Percentiles rank a stretch among this genome's conserved stretches.
Conservation (phyloP, 2,113 vertebrate species). For the Aphyosemion australe region DNA sequence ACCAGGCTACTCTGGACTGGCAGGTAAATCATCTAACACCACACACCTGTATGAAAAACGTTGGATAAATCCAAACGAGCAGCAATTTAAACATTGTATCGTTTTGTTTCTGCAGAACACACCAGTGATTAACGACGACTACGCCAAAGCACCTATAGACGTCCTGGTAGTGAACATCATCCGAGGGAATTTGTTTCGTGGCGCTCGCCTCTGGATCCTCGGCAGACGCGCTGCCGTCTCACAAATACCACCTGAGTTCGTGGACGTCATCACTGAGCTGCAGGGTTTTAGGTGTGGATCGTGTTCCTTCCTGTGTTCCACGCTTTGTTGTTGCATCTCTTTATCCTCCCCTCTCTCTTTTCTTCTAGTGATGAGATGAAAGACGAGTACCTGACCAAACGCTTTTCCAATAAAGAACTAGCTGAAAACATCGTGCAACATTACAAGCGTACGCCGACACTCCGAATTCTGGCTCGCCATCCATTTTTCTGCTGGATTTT, state of each 20-base stretch:
- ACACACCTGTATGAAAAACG: not conserved
- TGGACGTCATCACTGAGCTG: constrained; percentile 67
- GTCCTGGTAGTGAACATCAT: constrained; percentile 74
- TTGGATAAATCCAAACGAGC: not conserved
- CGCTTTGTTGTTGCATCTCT: not conserved
- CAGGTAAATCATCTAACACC: constrained; percentile 41
- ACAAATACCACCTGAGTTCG: constrained; percentile 61
- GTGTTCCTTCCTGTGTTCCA: not conserved
- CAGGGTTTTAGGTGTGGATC: constrained; percentile 67
- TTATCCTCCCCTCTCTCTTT: not conserved
- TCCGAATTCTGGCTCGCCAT: constrained; percentile 60
- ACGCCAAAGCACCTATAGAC: constrained; percentile 39
- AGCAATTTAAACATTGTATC: not conserved
- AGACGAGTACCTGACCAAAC: constrained; percentile 67
- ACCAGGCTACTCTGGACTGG: constrained; percentile 66
- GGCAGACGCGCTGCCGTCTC: constrained; percentile 52
- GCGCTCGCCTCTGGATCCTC: constrained; percentile 70
- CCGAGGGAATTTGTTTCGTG: constrained; percentile 65
- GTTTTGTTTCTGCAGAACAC: constrained; percentile 43
- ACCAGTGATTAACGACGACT: constrained; percentile 40
- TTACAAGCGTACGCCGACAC: constrained; percentile 47
- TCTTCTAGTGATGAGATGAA: constrained; percentile 58
- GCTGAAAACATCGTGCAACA: constrained; percentile 36
- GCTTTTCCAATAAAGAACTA: constrained; percentile 25
- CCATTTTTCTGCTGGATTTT: constrained; percentile 78